Base-by-base conservation (phyloP, 2,797 vertebrate species). In the Lagodon rhomboides region DNA sequence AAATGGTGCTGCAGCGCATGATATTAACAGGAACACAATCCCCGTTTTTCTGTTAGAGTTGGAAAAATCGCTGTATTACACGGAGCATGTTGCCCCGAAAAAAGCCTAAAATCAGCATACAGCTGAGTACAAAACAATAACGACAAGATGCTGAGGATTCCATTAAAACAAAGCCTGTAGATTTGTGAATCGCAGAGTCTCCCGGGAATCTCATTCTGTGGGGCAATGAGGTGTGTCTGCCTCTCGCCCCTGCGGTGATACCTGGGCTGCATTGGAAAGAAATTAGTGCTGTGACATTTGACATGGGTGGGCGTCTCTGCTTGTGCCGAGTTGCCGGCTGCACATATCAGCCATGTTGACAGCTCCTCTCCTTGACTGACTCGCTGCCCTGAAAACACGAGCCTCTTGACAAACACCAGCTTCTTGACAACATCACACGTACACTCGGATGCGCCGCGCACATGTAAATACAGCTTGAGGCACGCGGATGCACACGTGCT, bases 231-330 rank as follows among this genome's bases (percentile, higher is more conserved):
- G 87, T 89, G 88, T 91, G 87, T 89, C 89, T 90, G 91, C 87
- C 81, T 85, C 85, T 78, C 76, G 71, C 84, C 91, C 86, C 78
- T 79, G 82, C 71, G 82, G 90, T 93, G 89, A 83, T 93, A 92
- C 92, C 90, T 91, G 89, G 65, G 86, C 90, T 83, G 85, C 86
- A 93, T 85, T 87, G 91, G 93, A 91, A 94, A 94, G 82, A 92
- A 92, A 94, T 95, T 93, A 95, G 92, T 59, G 84, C 91, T 91
- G 92, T 94, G 93, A 93, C 92, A 93, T 93, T 95, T 94, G 93
- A 94, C 95, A 94, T 86, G 92, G 88, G 91, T 93, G 89, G 93
- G 93, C 88, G 84, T 94, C 88, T 87, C 83, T 89, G 84, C 89
- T 79, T 83, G 87, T 84, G 88, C 88, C 50, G 82, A 87, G 88